Base-by-base conservation (phyloP, 2,113 vertebrate genomes). In the Alligator mississippiensis region DNA sequence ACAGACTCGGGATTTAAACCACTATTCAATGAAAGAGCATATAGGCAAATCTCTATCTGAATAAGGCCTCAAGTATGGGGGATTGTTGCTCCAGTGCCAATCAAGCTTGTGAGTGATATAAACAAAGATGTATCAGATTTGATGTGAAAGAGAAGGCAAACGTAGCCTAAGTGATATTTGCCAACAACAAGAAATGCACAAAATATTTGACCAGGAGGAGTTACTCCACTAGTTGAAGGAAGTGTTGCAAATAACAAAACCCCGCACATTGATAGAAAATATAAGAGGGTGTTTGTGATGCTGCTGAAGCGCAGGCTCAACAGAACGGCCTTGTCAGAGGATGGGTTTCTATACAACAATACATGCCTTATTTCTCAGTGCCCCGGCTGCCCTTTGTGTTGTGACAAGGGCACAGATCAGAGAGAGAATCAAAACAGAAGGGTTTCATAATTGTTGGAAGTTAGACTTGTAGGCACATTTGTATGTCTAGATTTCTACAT, bases 111-210 rank as follows among this genome's bases (percentile, higher is more conserved):
- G 76, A 19, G 22, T 11, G 28, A 87, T 22, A 22, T 30, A 22
- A 90, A 6, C 25, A 30, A 30, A 59, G 24, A 3, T 68, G 61
- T 47, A 22, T 34, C 24, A 30, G 11, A 3, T 47, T 13, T 4
- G 30, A n/a, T 0, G 0, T 55, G 10, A 30, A 54, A 75, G 4
- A 34, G 10, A 19, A 82, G 9, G 15, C 10, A 68, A 88, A 5
- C 0, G 0, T 22, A 38, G 19, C 70, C 21, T 21, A 24, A 47
- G 70, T 47, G 21, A 72, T 22, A 38, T 72, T 47, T 72, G 24
- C 21, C 34, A 47, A 22, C 8, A 6, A 13, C 0, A 9, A 58
- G 22, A 18, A 19, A 54, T 47, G 58, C 17, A 30, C 75, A 61
- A 55, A 1, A 11, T 5, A 0, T 7, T 9, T 47, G 58, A 58